Percentiles rank a stretch among this genome's conserved stretches.
Evolutionary conservation across 1,140 invertebrate species (phyloP).

Genomic region (Zaprionus ghesquierei): DNA sequence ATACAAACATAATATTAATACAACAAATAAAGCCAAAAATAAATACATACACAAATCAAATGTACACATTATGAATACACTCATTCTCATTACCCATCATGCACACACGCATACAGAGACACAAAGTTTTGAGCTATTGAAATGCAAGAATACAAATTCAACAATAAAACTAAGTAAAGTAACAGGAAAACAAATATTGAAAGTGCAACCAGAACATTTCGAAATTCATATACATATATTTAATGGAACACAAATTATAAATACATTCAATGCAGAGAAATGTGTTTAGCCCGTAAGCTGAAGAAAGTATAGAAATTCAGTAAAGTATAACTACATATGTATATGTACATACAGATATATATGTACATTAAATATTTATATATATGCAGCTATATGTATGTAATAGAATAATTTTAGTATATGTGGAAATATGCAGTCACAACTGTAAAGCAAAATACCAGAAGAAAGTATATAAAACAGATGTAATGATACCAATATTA

Average conservation of each 20-base stretch:
- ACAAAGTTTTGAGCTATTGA: slow-evolving; percentile 28
- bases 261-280: slow-evolving; percentile 48
- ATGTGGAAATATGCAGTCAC: slow-evolving; percentile 40
- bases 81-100: too few species aligned
- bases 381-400: slow-evolving; percentile 35
- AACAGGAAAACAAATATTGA: slow-evolving; percentile 39
- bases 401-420: slow-evolving; percentile 28
- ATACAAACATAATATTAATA: slow-evolving; percentile 62
- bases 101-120: slow-evolving; percentile 1
- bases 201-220: slow-evolving; percentile 48
- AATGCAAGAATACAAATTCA: slow-evolving; percentile 36
- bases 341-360: slow-evolving; percentile 40
- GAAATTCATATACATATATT: slow-evolving; percentile 55
- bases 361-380: slow-evolving; percentile 42
- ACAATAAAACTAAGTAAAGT: slow-evolving; percentile 50
- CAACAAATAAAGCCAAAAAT: slow-evolving; percentile 65
- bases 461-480: slow-evolving; percentile 30
- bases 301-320: slow-evolving; percentile 41
- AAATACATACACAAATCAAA: slow-evolving; percentile 45
- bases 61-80: slow-evolving; percentile 11
- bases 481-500: slow-evolving; percentile 39
- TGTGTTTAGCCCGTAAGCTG: slow-evolving; percentile 67
- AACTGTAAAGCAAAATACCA: slow-evolving; percentile 20
- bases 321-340: slow-evolving; percentile 39
- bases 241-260: slow-evolving; percentile 68